Evolutionary conservation across 2,888 invertebrate species (phyloP), one percentile per base, ranked within the genome.

Genomic region (Crocallis elinguaria): DNA sequence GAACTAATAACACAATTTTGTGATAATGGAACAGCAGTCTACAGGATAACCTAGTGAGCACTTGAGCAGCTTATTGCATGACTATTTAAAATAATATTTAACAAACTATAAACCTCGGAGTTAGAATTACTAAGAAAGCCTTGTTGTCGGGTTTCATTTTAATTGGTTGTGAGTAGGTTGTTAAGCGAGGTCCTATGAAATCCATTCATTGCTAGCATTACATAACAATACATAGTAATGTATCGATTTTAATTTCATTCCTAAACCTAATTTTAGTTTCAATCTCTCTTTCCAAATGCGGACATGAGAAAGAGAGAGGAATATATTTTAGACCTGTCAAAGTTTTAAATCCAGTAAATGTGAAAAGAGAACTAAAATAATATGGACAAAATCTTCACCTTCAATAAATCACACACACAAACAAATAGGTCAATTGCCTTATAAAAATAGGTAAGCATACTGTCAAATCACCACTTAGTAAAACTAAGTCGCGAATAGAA

Each of bases 101-200:
- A 41, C 13, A 19, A 16, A 35, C 35, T 16, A 19, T 8, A 27
- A 29, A 11, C 23, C 2, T 23, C 50, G 23, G 33, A 44, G 44
- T 38, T 25, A 23, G n/a, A 23, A 17, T 17, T 11, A 32, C 14
- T 36, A 19, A 17, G 12, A 39, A 37, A 45, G 29, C 51, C 42
- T 44, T 29, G 12, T 32, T 1, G 0, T 3, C 23, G 23, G 30
- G 45, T 41, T 25, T 25, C 8, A 23, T 41, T 23, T 41, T 52
- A 41, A 46, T 46, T 46, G 52, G 46, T 42, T 13, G 39, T 12
- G 29, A 46, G 52, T 52, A 36, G 52, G 52, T 13, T 13, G 51
- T 2, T 11, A 11, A 38, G 45, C 41, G 36, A 52, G 36, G 45
- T 30, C 42, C 14, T 46, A 12, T 30, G 8, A 43, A 50, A 41